Conservation (phyloP, 1,140 invertebrate species). For the Nymphalis io region DNA sequence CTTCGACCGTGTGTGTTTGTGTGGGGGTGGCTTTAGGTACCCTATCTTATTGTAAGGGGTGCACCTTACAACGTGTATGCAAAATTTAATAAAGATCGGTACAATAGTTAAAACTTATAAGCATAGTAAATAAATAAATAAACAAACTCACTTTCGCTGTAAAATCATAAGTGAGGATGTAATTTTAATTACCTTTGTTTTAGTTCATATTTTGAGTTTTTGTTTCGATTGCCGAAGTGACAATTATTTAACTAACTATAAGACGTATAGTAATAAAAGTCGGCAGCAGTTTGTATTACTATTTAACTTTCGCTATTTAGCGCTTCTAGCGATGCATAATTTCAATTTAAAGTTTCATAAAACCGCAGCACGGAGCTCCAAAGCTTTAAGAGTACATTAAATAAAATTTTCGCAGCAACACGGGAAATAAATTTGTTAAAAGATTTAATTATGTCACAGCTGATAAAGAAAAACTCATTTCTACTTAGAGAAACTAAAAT, state of each 20-base stretch:
- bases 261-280: conserved; percentile 26
- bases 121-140: too few relatives aligned
- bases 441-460: conserved; percentile 15
- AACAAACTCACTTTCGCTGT: too few relatives aligned
- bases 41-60: too few relatives aligned
- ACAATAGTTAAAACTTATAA: too few relatives aligned
- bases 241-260: not conserved
- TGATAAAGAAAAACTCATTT: conserved; percentile 12
- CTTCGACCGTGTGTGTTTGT: too few relatives aligned
- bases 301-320: conserved; percentile 35
- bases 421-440: conserved; percentile 28
- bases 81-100: too few relatives aligned
- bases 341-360: conserved; percentile 42
- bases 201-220: too few relatives aligned
- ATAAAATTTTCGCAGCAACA: conserved; percentile 28
- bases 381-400: conserved; percentile 26
- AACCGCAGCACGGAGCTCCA: conserved; percentile 30
- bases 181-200: too few relatives aligned
- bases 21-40: too few relatives aligned
- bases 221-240: not conserved
- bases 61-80: too few relatives aligned
- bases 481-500: conserved; percentile 4
- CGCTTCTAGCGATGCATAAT: conserved; percentile 34
- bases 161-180: too few relatives aligned
- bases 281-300: conserved; percentile 23